Conservation (phyloP, 2,797 vertebrate species). For the Miichthys miiuy region DNA sequence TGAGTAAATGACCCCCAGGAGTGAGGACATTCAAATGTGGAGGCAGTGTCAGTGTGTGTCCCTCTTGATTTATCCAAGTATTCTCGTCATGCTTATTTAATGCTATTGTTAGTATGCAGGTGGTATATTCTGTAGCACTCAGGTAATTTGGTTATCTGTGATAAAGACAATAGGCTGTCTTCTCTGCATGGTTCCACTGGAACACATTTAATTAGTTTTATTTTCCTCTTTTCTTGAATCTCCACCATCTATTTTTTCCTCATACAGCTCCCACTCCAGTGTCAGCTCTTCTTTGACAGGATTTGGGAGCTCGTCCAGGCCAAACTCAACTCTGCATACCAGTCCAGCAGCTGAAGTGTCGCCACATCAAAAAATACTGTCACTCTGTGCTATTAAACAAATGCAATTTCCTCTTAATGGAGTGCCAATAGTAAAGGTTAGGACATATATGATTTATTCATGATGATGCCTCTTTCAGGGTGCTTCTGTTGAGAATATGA, state of each 20-base stretch:
- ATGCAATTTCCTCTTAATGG: conserved; percentile 62
- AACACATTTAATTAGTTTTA: conserved; percentile 35
- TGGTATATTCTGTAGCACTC: conserved; percentile 31
- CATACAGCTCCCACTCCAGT: conserved; percentile 4
- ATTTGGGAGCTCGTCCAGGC: conserved; percentile 34
- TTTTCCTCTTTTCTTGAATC: conserved; percentile 8
- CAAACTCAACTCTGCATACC: not conserved
- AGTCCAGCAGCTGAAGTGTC: conserved; percentile 44
- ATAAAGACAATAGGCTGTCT: conserved; percentile 36
- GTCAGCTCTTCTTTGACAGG: conserved; percentile 20
- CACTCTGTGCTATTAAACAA: conserved; percentile 68
- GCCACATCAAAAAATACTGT: conserved; percentile 50
- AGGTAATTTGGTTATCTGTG: conserved; percentile 38
- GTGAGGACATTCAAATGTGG: conserved; percentile 55
- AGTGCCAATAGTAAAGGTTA: conserved; percentile 47
- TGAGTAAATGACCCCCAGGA: conserved; percentile 73
- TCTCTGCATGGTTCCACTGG: conserved; percentile 28
- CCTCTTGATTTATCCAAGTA: conserved; percentile 50
- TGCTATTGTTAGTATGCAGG: conserved; percentile 55
- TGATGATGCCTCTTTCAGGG: conserved; percentile 68
- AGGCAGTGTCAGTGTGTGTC: conserved; percentile 35
- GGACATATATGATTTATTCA: conserved; percentile 79
- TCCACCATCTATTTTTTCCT: conserved; percentile 7
- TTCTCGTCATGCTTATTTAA: conserved; percentile 52
- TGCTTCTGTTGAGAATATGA: conserved; percentile 77